Percentiles rank a stretch among this genome's conserved stretches.
These are phyloP conservation scores for Meda fulgida DNA, from an alignment of 2,797 vertebrate genomes.

Conservation along the genomic window DNA sequence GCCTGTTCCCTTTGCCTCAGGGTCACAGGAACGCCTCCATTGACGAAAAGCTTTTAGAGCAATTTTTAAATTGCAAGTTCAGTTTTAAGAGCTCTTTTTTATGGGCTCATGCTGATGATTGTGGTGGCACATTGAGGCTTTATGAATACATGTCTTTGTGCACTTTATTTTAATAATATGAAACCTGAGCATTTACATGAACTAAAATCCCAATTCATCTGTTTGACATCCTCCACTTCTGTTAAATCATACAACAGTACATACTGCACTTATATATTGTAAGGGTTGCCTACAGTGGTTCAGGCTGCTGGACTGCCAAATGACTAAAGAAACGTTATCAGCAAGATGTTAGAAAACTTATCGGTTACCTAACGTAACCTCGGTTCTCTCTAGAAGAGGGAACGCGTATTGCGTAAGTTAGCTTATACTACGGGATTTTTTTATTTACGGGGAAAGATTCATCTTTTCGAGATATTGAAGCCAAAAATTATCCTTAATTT, in stretches of 20 bases:
- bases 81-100: neutral
- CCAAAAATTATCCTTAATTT: too few relatives aligned
- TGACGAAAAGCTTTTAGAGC: neutral
- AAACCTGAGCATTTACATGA: neutral
- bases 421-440: too few relatives aligned
- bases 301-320: too few relatives aligned
- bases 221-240: neutral
- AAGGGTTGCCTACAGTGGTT: too few relatives aligned
- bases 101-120: neutral
- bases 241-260: neutral
- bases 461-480: too few relatives aligned
- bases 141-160: conserved; percentile 21
- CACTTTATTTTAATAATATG: conserved; percentile 23
- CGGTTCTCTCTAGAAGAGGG: too few relatives aligned
- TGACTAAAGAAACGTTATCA: too few relatives aligned
- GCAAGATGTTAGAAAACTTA: too few relatives aligned
- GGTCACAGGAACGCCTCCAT: neutral
- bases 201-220: neutral
- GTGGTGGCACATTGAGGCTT: conserved; percentile 1
- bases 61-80: neutral
- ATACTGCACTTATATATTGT: neutral
- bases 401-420: too few relatives aligned
- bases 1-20: neutral
- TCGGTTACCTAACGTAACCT: too few relatives aligned
- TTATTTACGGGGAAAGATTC: too few relatives aligned